Evolutionary conservation across 1,140 invertebrate genomes (phyloP).

Genomic region (Dreissena polymorpha): DNA sequence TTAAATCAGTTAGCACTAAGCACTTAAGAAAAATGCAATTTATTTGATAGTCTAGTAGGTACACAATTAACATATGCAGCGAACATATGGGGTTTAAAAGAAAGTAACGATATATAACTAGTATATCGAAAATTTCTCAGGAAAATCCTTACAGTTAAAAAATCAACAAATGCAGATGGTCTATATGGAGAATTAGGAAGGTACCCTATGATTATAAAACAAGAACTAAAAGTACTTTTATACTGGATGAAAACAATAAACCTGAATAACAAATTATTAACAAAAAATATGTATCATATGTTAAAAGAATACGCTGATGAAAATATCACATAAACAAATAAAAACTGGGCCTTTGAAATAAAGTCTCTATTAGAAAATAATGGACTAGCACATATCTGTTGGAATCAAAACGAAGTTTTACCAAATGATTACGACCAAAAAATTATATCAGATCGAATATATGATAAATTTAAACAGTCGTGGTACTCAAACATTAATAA

Average conservation of each 20-base stretch:
- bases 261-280: constrained; percentile 1
- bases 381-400: not conserved
- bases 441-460: constrained; percentile 3
- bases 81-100: not conserved
- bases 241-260: constrained; percentile 6
- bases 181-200: constrained; percentile 33
- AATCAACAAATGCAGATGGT: constrained; percentile 21
- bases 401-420: not conserved
- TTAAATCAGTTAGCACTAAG: not conserved
- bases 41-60: constrained; percentile 29
- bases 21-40: constrained; percentile 9
- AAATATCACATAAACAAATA: not conserved
- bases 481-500: constrained; percentile 17
- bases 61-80: constrained; percentile 7
- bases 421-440: not conserved
- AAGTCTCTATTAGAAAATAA: not conserved
- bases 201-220: constrained; percentile 5
- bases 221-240: constrained; percentile 1
- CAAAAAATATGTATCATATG: constrained; percentile 12
- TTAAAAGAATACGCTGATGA: not conserved
- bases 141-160: constrained; percentile 32
- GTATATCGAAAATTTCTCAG: constrained; percentile 12
- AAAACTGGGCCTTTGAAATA: constrained; percentile 21
- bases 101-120: not conserved
- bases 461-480: not conserved